These are phyloP conservation scores for Cygnus atratus DNA, from an alignment of 2,113 vertebrate genomes.

Conservation along the genomic window DNA sequence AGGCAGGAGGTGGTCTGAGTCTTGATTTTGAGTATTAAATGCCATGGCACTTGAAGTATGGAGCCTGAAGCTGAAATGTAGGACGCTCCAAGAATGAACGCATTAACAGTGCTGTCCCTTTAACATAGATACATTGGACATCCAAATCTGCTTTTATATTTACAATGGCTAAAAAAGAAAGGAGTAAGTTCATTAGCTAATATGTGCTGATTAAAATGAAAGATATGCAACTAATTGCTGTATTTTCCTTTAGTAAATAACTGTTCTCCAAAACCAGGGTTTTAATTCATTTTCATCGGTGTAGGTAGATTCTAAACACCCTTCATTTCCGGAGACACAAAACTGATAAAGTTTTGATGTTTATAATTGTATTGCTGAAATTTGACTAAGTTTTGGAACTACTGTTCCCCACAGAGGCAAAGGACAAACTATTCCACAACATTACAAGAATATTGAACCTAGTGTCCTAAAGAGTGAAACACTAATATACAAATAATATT, in stretches of 20 bases:
- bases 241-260: background rate
- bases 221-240: background rate
- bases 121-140: background rate
- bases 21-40: background rate
- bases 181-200: background rate
- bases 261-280: background rate
- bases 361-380: background rate
- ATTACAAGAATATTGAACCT: background rate
- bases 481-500: background rate
- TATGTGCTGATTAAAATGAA: background rate
- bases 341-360: background rate
- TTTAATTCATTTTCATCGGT: background rate
- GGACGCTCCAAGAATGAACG: rapidly evolving
- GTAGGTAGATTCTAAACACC: background rate
- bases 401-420: background rate
- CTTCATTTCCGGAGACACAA: background rate
- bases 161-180: background rate
- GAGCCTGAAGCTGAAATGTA: background rate
- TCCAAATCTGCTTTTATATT: background rate
- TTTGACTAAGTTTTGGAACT: background rate
- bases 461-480: background rate
- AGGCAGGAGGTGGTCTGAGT: background rate
- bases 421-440: background rate
- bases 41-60: background rate
- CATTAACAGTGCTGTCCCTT: background rate